These are phyloP conservation scores for Temnothorax longispinosus DNA, from an alignment of 1,140 invertebrate species.

Conservation along the genomic window DNA sequence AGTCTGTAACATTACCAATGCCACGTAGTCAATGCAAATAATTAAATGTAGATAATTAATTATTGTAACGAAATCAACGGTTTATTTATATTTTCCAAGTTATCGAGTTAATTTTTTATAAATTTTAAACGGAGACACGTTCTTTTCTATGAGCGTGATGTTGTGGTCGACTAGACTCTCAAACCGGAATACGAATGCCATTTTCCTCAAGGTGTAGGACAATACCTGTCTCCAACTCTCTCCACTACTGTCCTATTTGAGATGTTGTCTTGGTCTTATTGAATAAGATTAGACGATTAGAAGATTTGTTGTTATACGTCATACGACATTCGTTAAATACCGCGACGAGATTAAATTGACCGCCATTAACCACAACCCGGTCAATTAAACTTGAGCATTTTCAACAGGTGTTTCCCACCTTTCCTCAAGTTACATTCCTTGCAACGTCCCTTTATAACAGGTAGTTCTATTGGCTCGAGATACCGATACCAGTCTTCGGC, in stretches of 20 bases:
- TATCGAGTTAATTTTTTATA: background rate
- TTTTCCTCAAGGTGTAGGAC: background rate
- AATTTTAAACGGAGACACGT: background rate
- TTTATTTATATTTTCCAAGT: background rate
- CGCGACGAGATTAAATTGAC: background rate
- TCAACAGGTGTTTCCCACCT: slow-evolving; percentile 48
- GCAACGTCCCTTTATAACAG: slow-evolving; percentile 41
- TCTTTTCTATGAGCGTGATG: background rate
- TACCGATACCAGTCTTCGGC: slow-evolving; percentile 20
- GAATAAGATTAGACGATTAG: background rate
- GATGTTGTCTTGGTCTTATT: background rate
- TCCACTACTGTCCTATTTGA: background rate
- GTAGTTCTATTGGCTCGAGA: slow-evolving; percentile 57
- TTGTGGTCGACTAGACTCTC: background rate
- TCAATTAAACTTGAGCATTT: background rate
- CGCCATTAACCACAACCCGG: background rate
- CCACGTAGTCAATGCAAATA: background rate
- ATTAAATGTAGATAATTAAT: background rate
- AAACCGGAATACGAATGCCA: background rate
- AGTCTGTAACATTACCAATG: background rate
- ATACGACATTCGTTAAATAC: background rate
- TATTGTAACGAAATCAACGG: background rate
- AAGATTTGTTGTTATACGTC: background rate
- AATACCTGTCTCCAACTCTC: background rate
- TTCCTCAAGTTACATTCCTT: slow-evolving; percentile 45